phyloP scores from a whole-genome alignment of 2,797 vertebrate genomes.

The Platalea minor region DNA sequence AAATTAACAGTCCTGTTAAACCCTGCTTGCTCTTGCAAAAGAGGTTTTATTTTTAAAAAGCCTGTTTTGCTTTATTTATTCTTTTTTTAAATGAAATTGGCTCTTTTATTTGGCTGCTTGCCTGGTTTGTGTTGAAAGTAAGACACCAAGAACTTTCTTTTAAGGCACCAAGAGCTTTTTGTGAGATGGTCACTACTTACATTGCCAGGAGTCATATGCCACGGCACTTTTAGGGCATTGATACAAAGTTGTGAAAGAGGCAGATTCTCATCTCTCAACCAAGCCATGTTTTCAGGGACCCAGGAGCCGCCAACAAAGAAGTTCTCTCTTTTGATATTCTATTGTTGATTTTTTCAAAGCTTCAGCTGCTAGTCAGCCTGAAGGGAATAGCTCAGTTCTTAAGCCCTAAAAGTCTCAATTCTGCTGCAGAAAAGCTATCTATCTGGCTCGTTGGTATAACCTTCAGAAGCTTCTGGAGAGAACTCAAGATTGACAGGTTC shows the following conservation, averaged over 20 bases:
- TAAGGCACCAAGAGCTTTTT: neutral
- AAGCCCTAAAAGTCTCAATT: slow-evolving; percentile 11
- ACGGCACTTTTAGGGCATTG: neutral
- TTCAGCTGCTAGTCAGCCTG: neutral
- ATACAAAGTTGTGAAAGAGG: neutral
- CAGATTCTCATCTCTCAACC: neutral
- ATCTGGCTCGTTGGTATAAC: neutral
- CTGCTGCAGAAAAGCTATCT: neutral
- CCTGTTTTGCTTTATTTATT: accelerated
- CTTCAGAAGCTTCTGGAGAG: slow-evolving; percentile 36
- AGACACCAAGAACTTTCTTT: neutral
- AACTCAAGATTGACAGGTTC: slow-evolving; percentile 1
- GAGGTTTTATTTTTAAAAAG: neutral
- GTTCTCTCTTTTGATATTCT: slow-evolving; percentile 40
- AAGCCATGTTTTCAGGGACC: neutral
- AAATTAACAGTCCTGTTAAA: neutral
- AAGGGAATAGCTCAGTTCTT: slow-evolving; percentile 41
- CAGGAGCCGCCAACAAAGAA: neutral
- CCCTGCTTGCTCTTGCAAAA: neutral
- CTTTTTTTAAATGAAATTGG: neutral
- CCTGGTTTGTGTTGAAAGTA: neutral
- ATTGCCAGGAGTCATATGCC: neutral
- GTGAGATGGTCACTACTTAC: neutral
- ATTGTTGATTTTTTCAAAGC: slow-evolving; percentile 52
- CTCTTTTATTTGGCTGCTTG: neutral